Evolutionary conservation across 2,797 vertebrate species (phyloP), one percentile per base, ranked within the genome.

Genomic region (Apodemus agrarius): DNA sequence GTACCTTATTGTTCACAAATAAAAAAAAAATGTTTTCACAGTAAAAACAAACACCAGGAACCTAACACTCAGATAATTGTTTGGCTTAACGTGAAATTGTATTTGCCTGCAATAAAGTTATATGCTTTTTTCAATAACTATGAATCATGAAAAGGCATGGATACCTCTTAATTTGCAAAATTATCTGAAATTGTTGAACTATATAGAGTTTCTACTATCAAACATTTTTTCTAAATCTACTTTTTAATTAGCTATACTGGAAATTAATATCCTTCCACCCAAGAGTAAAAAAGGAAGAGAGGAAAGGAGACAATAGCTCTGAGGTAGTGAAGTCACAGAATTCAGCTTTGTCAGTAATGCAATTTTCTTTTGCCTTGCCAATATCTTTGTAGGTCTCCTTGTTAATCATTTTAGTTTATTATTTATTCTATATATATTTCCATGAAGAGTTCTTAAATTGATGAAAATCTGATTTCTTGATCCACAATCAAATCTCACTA

Each of bases 391-490:
- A 87, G 92, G 98, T 96, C 96, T 97, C 46, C 96, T 97, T 97
- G 92, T 98, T 97, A 97, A 97, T 96, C 0, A 91, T 96, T 98
- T 98, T 98, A 96, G 96, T 97, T 97, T 92, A 97, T 97, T 98
- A 96, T 98, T 98, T 97, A 83, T 97, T 97, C 95, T 84, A 87
- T 92, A 93, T 96, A 34, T 83, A 97, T 98, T 96, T 98, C 97
- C 95, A 95, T 97, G 95, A 98, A 98, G 95, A 98, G 89, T 98
- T 97, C 94, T 97, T 98, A 98, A 97, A 34, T 26, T 96, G 95
- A 98, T 92, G 81, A 98, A 98, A 98, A 97, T 97, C 86, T n/a
- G 97, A 97, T 98, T 98, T 98, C 95, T 98, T 98, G 92, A 97
- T 97, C 92, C 92, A 97, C 92, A 98, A 96, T 97, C 81, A 88